Evolutionary conservation across 2,113 vertebrate species (phyloP).

Genomic region (Fulmarus glacialis): DNA sequence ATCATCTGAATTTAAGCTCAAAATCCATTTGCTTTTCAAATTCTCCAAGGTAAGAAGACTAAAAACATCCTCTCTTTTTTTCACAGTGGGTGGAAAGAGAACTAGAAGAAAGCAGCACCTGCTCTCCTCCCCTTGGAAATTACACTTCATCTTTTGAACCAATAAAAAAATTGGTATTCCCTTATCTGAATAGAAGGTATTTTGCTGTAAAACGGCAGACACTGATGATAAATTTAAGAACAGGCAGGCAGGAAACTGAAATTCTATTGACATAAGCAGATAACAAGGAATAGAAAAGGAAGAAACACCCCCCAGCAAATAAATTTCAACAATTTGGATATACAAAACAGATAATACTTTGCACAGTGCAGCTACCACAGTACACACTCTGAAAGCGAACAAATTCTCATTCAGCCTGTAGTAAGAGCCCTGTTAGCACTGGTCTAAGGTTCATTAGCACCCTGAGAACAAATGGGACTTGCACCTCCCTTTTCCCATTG

Average conservation of each 20-base stretch:
- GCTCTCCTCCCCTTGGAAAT: background rate
- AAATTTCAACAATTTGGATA: background rate
- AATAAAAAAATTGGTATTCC: background rate
- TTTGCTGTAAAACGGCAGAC: slow-evolving; percentile 13
- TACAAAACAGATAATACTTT: background rate
- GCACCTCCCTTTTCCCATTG: background rate
- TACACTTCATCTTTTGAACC: background rate
- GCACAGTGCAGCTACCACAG: background rate
- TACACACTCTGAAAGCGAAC: background rate
- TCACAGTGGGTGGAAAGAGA: background rate
- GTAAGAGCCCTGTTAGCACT: background rate
- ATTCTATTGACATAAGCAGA: background rate
- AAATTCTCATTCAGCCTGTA: background rate
- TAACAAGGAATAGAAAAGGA: background rate
- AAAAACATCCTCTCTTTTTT: background rate
- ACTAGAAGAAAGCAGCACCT: background rate
- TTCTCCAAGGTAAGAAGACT: background rate
- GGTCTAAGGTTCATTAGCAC: background rate
- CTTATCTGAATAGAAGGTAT: background rate
- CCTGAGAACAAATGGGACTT: background rate
- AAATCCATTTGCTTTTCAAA: background rate
- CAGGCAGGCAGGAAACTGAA: background rate
- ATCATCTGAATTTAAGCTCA: background rate
- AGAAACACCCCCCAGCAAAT: background rate
- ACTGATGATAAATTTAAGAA: background rate